Evolutionary conservation across 2,797 vertebrate genomes (phyloP).

Genomic region (Ibycter americanus): DNA sequence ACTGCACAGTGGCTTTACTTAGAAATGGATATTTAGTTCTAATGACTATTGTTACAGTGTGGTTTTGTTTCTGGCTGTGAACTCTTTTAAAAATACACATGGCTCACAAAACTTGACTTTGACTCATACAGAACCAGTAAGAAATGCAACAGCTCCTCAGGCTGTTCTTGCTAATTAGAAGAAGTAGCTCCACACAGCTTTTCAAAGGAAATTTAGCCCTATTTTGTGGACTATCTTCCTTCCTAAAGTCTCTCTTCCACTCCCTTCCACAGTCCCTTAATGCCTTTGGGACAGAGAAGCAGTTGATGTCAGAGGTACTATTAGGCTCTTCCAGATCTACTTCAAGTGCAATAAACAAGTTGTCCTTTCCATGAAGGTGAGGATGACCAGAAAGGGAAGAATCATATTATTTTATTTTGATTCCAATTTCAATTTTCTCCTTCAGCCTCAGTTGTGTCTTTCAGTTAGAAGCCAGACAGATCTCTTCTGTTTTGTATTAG

Average conservation of each 20-base stretch:
- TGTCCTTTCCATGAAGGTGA: slow-evolving; percentile 7
- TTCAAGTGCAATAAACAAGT: slow-evolving; percentile 29
- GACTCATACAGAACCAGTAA: neutral
- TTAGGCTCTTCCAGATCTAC: slow-evolving; percentile 2
- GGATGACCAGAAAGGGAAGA: neutral
- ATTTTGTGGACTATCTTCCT: neutral
- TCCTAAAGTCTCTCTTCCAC: neutral
- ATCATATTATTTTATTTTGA: neutral
- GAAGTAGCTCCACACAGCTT: neutral
- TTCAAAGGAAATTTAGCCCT: neutral
- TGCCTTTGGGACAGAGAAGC: neutral
- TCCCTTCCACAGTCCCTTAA: neutral
- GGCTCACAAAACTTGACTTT: slow-evolving; percentile 3
- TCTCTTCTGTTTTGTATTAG: neutral
- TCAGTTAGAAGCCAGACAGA: neutral
- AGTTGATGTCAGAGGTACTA: neutral
- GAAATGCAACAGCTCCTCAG: neutral
- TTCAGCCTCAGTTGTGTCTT: neutral
- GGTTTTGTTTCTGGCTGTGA: slow-evolving; percentile 16
- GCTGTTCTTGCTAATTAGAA: slow-evolving; percentile 9
- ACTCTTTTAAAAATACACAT: slow-evolving; percentile 7
- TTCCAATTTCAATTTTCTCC: neutral
- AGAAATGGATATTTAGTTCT: slow-evolving; percentile 36
- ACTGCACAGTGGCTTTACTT: neutral
- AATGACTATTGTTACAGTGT: neutral